These are phyloP conservation scores for Archocentrus centrarchus DNA, from an alignment of 2,113 vertebrate genomes.

Conservation along the genomic window DNA sequence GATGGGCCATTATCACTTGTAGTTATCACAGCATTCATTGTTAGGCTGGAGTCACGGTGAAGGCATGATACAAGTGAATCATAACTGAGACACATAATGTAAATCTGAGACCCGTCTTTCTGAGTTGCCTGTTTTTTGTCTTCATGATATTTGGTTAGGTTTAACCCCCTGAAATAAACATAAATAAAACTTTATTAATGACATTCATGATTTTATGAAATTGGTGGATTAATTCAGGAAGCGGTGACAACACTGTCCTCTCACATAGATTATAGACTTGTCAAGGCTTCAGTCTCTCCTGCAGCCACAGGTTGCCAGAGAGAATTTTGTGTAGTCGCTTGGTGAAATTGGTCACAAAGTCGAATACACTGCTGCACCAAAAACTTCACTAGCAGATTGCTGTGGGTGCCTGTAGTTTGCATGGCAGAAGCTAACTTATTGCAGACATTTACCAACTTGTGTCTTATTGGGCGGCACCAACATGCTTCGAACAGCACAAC, in stretches of 20 bases:
- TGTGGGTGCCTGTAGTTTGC: not conserved
- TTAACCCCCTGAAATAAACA: too few relatives aligned
- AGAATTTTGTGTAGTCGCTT: not conserved
- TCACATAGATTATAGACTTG: not conserved
- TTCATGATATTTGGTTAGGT: not conserved
- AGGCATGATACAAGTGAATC: not conserved
- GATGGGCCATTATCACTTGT: not conserved
- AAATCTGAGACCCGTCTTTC: not conserved
- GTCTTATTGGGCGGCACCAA: accelerated
- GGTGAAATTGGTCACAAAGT: not conserved
- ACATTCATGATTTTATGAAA: too few relatives aligned
- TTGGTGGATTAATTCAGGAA: not conserved
- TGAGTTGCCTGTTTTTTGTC: not conserved
- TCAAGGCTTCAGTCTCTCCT: accelerated
- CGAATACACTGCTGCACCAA: not conserved
- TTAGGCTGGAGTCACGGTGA: not conserved
- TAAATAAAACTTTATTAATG: too few relatives aligned
- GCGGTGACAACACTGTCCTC: not conserved
- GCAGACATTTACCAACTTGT: not conserved
- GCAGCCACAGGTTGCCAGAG: not conserved
- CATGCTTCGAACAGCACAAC: not conserved
- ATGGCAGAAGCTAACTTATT: too few relatives aligned
- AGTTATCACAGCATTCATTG: not conserved
- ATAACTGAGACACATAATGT: not conserved
- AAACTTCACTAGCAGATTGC: accelerated